phyloP scores from a whole-genome alignment of 2,888 invertebrate species.

The Parthenolecanium corni region DNA sequence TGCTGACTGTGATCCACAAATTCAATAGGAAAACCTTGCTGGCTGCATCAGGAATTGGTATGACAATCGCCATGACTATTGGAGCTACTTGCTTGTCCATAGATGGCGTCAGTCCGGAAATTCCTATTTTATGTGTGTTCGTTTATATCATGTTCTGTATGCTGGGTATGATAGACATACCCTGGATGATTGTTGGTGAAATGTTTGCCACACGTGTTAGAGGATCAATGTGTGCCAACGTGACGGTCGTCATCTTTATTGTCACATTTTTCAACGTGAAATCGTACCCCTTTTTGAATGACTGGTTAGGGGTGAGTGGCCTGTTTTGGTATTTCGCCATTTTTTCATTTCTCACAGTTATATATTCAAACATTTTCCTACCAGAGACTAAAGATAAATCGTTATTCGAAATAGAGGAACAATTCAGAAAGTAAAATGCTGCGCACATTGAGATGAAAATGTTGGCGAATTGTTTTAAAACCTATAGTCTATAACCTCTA shows the following conservation, averaged over 20 bases:
- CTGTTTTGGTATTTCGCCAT: slow-evolving; percentile 20
- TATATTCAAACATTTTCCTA: slow-evolving; percentile 7
- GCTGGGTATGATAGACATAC: slow-evolving; percentile 59
- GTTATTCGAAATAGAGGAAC: slow-evolving; percentile 20
- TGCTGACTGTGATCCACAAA: slow-evolving; percentile 50
- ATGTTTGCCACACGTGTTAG: slow-evolving; percentile 55
- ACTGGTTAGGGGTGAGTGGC: neutral
- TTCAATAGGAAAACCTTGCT: slow-evolving; percentile 52
- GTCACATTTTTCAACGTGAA: slow-evolving; percentile 59
- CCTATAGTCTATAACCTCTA: no score
- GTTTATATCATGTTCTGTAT: slow-evolving; percentile 60
- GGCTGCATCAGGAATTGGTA: slow-evolving; percentile 45
- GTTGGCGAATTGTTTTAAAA: no score
- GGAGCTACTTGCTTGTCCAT: slow-evolving; percentile 37
- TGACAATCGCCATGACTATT: slow-evolving; percentile 52
- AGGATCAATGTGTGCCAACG: slow-evolving; percentile 56
- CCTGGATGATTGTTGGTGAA: slow-evolving; percentile 64
- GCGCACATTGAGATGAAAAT: no score
- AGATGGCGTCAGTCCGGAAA: slow-evolving; percentile 35
- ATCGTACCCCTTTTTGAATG: slow-evolving; percentile 45
- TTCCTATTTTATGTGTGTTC: slow-evolving; percentile 49
- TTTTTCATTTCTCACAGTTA: slow-evolving; percentile 10
- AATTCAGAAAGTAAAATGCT: slow-evolving; percentile 4
- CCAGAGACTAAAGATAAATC: slow-evolving; percentile 22
- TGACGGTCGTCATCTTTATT: slow-evolving; percentile 55